Evolutionary conservation across 2,113 vertebrate genomes (phyloP).

Genomic region (Phasianus colchicus): DNA sequence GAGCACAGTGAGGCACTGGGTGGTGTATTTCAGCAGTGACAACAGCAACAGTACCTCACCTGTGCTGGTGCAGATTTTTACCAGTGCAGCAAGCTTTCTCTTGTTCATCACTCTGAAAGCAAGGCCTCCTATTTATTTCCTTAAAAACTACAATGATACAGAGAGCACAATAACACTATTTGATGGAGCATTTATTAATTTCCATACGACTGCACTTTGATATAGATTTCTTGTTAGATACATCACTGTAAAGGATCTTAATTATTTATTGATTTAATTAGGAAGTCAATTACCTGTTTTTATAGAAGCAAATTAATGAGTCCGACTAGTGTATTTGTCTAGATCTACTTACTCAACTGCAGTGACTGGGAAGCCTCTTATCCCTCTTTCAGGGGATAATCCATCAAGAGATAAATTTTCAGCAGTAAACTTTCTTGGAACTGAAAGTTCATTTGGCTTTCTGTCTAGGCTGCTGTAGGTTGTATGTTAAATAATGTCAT

Average conservation of each 20-base stretch:
- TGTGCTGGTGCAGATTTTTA: too few relatives aligned
- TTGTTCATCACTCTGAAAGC: too few relatives aligned
- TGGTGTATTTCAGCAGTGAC: background rate
- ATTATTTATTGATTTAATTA: slow-evolving; percentile 32
- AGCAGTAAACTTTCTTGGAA: background rate
- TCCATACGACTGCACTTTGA: background rate
- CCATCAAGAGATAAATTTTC: background rate
- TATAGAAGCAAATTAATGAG: background rate
- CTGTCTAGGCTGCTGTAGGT: background rate
- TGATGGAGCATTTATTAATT: background rate
- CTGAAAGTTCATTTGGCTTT: background rate
- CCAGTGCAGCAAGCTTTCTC: too few relatives aligned
- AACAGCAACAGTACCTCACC: too few relatives aligned
- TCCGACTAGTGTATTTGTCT: background rate
- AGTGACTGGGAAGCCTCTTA: background rate
- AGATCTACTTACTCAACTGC: background rate
- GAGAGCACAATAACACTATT: too few relatives aligned
- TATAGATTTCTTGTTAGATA: background rate
- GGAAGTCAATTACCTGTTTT: background rate
- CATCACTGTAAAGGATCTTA: background rate
- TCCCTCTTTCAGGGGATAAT: background rate
- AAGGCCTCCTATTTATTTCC: too few relatives aligned
- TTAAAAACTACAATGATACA: too few relatives aligned
- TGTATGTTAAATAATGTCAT: background rate
- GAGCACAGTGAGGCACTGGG: too few relatives aligned